Evolutionary conservation across 2,888 invertebrate genomes (phyloP).

Genomic region (Synergus gifuensis): DNA sequence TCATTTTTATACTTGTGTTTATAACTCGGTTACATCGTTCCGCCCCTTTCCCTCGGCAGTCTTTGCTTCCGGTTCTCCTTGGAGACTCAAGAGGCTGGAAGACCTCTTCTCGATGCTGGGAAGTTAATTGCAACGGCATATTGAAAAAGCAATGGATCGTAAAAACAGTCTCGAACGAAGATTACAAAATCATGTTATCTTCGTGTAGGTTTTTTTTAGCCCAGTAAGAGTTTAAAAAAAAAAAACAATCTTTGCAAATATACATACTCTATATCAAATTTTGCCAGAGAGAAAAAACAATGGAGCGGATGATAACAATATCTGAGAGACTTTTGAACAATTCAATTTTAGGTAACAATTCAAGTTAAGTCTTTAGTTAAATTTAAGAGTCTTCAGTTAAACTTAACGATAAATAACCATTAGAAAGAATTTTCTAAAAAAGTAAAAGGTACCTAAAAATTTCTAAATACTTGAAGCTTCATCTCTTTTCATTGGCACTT

Average conservation of each 20-base stretch:
- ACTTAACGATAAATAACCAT: no score
- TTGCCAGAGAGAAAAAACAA: no score
- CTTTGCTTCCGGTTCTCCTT: constrained; percentile 39
- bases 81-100: constrained; percentile 38
- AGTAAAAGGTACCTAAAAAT: not conserved
- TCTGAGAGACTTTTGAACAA: no score
- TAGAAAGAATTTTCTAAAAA: constrained; percentile 4
- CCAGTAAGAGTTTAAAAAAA: constrained; percentile 16
- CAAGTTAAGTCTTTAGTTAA: no score
- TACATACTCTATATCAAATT: no score
- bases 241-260: not conserved
- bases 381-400: no score
- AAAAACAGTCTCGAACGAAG: constrained; percentile 40
- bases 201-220: constrained; percentile 23
- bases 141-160: constrained; percentile 42
- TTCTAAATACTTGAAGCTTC: not conserved
- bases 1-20: constrained; percentile 67
- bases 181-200: constrained; percentile 40
- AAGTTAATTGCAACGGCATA: constrained; percentile 40
- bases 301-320: no score
- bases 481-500: not conserved
- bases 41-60: constrained; percentile 51
- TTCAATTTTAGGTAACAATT: no score
- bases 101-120: constrained; percentile 26
- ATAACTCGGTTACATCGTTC: constrained; percentile 66